Percentiles rank a stretch among this genome's conserved stretches.
phyloP scores from a whole-genome alignment of 2,797 vertebrate genomes.

The Cossypha polioptera region DNA sequence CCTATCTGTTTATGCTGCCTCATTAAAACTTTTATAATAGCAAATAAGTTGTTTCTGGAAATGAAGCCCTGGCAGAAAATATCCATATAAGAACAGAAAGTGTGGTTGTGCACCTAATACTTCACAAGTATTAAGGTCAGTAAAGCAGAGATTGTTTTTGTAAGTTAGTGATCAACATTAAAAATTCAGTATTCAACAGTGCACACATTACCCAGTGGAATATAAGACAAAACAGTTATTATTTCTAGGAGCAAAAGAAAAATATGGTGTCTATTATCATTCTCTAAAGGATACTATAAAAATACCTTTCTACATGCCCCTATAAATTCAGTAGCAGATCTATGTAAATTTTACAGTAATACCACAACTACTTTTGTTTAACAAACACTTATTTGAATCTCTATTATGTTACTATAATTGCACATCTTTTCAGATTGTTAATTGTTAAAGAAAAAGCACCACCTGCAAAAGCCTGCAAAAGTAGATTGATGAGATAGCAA shows the following conservation, averaged over 20 bases:
- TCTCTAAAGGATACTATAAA: neutral
- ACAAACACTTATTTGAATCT: neutral
- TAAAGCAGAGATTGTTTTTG: neutral
- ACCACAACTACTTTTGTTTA: neutral
- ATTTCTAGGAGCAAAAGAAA: neutral
- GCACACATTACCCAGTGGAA: neutral
- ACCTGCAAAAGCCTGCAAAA: neutral
- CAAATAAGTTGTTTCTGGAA: neutral
- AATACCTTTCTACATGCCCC: neutral
- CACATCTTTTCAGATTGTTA: neutral
- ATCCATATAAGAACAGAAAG: neutral
- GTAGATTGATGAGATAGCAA: neutral
- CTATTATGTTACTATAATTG: neutral
- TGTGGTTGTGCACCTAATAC: neutral
- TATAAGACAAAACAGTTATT: neutral
- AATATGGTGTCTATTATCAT: neutral
- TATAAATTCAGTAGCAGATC: neutral
- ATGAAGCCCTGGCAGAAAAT: neutral
- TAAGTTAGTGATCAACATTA: neutral
- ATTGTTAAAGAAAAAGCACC: neutral
- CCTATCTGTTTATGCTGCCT: neutral
- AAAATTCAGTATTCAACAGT: constrained; percentile 4
- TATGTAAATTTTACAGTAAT: neutral
- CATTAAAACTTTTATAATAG: neutral
- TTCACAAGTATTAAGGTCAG: neutral